Percentiles rank a stretch among this genome's conserved stretches.
phyloP scores from a whole-genome alignment of 2,797 vertebrate genomes.

The Melanotaenia trifasciata region DNA sequence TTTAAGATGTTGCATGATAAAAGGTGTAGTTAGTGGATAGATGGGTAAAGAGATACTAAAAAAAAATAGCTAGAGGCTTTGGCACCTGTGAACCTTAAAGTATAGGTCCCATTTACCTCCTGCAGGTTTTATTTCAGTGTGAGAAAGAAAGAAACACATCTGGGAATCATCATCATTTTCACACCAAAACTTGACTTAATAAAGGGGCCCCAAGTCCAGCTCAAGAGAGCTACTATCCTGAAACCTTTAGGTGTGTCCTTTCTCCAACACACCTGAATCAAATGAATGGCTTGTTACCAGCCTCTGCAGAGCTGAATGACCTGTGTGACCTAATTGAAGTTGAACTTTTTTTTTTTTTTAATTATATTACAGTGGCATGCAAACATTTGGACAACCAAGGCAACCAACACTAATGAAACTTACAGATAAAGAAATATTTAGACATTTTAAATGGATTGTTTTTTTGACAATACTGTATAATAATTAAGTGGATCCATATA shows the following conservation, averaged over 20 bases:
- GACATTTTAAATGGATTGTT: not conserved
- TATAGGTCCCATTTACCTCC: slow-evolving; percentile 15
- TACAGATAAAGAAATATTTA: not conserved
- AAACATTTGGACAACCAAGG: not conserved
- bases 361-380: not conserved
- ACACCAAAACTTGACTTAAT: slow-evolving; percentile 1
- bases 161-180: slow-evolving; percentile 42
- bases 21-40: slow-evolving; percentile 48
- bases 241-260: too few relatives aligned
- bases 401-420: not conserved
- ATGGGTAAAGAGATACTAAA: slow-evolving; percentile 40
- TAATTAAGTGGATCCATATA: too few relatives aligned
- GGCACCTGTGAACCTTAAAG: slow-evolving; percentile 55
- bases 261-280: too few relatives aligned
- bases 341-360: not conserved
- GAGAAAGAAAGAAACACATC: slow-evolving; percentile 45
- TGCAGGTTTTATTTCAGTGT: slow-evolving; percentile 33
- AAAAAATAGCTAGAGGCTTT: slow-evolving; percentile 47
- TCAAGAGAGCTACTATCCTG: too few relatives aligned
- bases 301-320: too few relatives aligned
- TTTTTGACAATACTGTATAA: too few relatives aligned
- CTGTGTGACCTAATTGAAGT: too few relatives aligned
- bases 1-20: slow-evolving; percentile 59
- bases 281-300: too few relatives aligned
- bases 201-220: too few relatives aligned